A percentile compares a stretch with the other conserved stretches of the same genome.
These are phyloP conservation scores for Trissolcus basalis DNA, from an alignment of 1,140 invertebrate genomes.

Conservation along the genomic window DNA sequence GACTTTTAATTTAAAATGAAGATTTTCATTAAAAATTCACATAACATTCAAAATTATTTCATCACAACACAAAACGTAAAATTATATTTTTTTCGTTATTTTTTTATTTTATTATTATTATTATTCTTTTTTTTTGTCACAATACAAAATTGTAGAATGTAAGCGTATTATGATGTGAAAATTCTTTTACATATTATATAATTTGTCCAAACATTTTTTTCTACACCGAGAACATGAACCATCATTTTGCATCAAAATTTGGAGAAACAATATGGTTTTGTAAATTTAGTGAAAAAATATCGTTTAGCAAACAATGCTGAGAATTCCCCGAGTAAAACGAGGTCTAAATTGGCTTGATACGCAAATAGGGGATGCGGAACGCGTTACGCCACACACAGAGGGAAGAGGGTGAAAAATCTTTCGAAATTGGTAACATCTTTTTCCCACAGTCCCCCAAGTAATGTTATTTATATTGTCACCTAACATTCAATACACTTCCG, in stretches of 20 bases:
- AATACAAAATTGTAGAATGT: too few relatives aligned
- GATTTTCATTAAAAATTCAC: too few relatives aligned
- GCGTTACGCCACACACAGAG: slow-evolving; percentile 1
- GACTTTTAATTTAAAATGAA: too few relatives aligned
- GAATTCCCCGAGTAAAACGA: slow-evolving; percentile 11
- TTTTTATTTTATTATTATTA: too few relatives aligned
- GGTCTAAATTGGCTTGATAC: slow-evolving; percentile 21
- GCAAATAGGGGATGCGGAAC: slow-evolving; percentile 14
- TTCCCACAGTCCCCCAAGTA: slow-evolving; percentile 36
- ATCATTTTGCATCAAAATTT: neutral
- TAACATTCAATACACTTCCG: slow-evolving; percentile 20
- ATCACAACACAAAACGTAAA: too few relatives aligned
- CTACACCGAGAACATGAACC: too few relatives aligned
- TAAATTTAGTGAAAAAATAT: neutral
- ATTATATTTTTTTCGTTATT: too few relatives aligned
- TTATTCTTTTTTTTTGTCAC: too few relatives aligned
- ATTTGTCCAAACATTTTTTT: too few relatives aligned
- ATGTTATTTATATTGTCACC: slow-evolving; percentile 40
- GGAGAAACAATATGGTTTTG: neutral
- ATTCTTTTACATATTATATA: too few relatives aligned
- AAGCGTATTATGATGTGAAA: too few relatives aligned
- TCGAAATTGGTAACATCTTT: slow-evolving; percentile 41
- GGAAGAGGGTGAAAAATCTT: slow-evolving; percentile 33
- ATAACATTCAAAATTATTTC: too few relatives aligned
- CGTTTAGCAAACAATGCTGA: slow-evolving; percentile 6